A percentile compares a stretch with the other conserved stretches of the same genome.
Conservation (phyloP, 2,797 vertebrate genomes). For the Hipposideros larvatus region DNA sequence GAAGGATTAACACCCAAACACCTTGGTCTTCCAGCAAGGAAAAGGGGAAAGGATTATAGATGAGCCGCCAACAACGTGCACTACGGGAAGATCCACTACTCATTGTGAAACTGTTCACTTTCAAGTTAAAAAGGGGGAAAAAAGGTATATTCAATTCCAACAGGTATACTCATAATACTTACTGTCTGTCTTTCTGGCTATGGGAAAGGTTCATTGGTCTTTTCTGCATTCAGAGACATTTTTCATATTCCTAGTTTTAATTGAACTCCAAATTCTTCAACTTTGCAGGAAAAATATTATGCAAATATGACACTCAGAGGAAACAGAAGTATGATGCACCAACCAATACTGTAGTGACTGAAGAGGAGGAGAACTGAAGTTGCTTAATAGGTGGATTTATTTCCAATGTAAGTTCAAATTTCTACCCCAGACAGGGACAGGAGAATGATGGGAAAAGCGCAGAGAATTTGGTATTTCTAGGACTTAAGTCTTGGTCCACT, state of each 20-base stretch:
- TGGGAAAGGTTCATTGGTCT: neutral
- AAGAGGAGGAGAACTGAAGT: neutral
- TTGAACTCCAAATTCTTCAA: slow-evolving; percentile 30
- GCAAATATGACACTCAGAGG: neutral
- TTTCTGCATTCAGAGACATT: neutral
- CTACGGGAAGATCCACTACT: neutral
- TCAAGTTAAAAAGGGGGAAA: neutral
- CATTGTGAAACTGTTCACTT: neutral
- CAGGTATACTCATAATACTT: neutral
- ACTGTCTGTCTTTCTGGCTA: neutral
- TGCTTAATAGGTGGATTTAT: neutral
- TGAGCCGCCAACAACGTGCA: too few relatives aligned
- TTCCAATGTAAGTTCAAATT: neutral
- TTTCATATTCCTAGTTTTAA: slow-evolving; percentile 12
- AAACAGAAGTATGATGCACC: neutral
- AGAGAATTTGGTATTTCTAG: neutral
- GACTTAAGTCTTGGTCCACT: neutral
- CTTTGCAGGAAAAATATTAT: slow-evolving; percentile 15
- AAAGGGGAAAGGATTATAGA: neutral
- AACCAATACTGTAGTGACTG: neutral
- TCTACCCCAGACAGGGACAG: neutral
- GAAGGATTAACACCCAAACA: neutral
- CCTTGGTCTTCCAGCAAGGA: neutral
- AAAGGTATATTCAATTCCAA: neutral
- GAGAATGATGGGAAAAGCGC: neutral